Conservation (phyloP, 2,888 invertebrate species). For the Heliothis peltigera region DNA sequence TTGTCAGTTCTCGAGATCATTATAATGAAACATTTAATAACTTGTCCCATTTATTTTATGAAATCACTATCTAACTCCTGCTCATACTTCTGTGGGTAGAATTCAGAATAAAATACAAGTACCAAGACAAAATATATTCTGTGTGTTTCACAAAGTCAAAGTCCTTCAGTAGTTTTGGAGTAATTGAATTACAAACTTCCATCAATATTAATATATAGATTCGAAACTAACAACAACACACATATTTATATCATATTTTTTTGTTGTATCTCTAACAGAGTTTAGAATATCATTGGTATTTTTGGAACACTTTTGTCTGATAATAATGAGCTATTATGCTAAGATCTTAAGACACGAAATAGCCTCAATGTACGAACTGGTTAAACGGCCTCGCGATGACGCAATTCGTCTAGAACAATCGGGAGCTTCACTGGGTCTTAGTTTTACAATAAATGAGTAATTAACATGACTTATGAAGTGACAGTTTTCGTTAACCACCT, state of each 20-base stretch:
- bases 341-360: conserved; percentile 7
- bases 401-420: not conserved
- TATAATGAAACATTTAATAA: conserved; percentile 14
- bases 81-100: not conserved
- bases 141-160: too few species aligned
- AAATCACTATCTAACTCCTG: not conserved
- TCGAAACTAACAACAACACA: not conserved
- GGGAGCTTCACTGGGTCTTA: not conserved
- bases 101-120: too few species aligned
- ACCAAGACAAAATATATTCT: too few species aligned
- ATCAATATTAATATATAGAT: conserved; percentile 1
- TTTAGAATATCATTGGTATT: conserved; percentile 18
- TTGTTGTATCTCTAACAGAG: conserved; percentile 10
- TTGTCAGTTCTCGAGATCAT: conserved; percentile 50
- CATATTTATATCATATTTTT: conserved; percentile 1
- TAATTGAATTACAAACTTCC: not conserved
- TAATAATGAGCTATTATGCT: conserved; percentile 6
- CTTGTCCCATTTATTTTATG: conserved; percentile 24
- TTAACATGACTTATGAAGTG: not conserved
- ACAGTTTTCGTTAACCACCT: too few species aligned
- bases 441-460: not conserved
- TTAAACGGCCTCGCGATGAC: not conserved
- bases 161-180: not conserved
- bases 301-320: conserved; percentile 18
- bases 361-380: conserved; percentile 19